Evolutionary conservation across 1,140 invertebrate species (phyloP).

Genomic region (Nasonia longicornis): DNA sequence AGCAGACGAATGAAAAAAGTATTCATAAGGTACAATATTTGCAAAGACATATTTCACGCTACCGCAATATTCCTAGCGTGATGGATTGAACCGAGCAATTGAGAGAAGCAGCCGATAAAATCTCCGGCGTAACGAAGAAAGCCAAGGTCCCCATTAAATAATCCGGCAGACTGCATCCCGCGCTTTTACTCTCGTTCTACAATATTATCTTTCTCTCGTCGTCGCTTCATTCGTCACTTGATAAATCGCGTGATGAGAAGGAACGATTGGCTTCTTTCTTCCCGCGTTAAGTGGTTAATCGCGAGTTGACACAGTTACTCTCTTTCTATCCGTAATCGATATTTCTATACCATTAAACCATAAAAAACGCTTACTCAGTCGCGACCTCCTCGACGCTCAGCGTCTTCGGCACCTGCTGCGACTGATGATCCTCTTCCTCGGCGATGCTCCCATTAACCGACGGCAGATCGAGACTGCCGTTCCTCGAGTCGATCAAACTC

Average conservation of each 20-base stretch:
- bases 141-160: conserved; percentile 29
- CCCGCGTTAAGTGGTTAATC: too few species aligned
- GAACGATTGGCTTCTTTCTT: too few species aligned
- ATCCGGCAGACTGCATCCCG: not conserved
- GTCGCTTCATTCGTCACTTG: not conserved
- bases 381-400: conserved; percentile 1
- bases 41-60: conserved; percentile 5
- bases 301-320: too few species aligned
- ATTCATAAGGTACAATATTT: not conserved
- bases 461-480: conserved; percentile 46
- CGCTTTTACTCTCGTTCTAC: not conserved
- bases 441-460: conserved; percentile 35
- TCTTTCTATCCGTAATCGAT: too few species aligned
- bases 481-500: not conserved
- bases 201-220: not conserved
- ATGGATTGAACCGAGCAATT: conserved; percentile 25
- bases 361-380: not conserved
- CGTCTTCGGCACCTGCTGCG: conserved; percentile 34
- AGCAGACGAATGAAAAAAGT: not conserved
- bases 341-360: not conserved
- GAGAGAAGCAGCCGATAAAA: conserved; percentile 9
- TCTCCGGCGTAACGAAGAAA: conserved; percentile 12
- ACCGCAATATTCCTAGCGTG: not conserved
- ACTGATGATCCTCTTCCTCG: conserved; percentile 47
- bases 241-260: not conserved